Evolutionary conservation across 2,888 invertebrate genomes (phyloP), one percentile per base, ranked within the genome.

Genomic region (Petrolisthes manimaculis): DNA sequence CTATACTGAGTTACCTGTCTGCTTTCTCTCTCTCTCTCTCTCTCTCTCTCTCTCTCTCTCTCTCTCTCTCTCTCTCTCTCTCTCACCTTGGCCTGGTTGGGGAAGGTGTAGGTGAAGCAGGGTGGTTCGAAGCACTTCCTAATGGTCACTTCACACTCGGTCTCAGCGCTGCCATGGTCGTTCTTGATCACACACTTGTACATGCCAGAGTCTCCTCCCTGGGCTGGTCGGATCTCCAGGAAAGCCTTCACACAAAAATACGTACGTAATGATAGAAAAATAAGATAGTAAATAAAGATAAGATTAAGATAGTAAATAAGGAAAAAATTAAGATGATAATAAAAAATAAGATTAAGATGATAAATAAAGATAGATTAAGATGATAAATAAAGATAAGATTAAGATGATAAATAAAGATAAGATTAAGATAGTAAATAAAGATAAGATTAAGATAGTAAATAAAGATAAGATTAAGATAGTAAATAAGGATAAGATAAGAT

Each of bases 111-210:
- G 5, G 95, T 95, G 93, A 98, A 98, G 18, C 94, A 94, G 1
- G 97, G 97, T 55, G 96, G 95, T 92, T 96, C 96, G 93, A 95
- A 97, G 5, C 97, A 95, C 93, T 97, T 97, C 90, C 96, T 95
- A 0, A 97, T 96, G 91, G 94, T 95, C 1, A 96, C 95, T 91
- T 95, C 95, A 56, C 95, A 96, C 74, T 95, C 94, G 0, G 96
- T 95, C 0, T 94, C 93, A 91, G 96, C 96, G 91, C 96, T 95
- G 5, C 86, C 84, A 1, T 97, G 97, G 18, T 96, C 94, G 94
- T 96, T 97, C 56, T 95, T 95, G 85, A 97, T 93, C 88, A 94
- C 94, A 91, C 97, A 96, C n/a, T 94, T 94, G 93, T 97, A 98
- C 67, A 94, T 94, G 5, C 97, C 98, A 0, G 96, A 95, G 93